phyloP scores from a whole-genome alignment of 2,888 invertebrate genomes.

The Chymomyza fuscimana region DNA sequence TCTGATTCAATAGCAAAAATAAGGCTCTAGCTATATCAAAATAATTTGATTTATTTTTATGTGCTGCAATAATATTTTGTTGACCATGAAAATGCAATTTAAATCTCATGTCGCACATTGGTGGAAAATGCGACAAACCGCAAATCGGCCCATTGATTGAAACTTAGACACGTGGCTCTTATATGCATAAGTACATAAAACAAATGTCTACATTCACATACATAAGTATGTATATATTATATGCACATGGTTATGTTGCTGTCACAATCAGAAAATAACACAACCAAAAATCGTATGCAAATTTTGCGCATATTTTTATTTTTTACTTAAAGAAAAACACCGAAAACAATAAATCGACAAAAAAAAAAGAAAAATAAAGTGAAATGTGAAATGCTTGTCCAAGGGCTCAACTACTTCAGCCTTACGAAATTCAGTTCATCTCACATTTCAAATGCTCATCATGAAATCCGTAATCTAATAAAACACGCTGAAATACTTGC shows the following conservation, averaged over 20 bases:
- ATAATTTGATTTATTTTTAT: too few species aligned
- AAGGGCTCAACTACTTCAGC: background rate
- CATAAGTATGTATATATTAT: background rate
- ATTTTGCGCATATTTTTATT: background rate
- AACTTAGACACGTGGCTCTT: too few species aligned
- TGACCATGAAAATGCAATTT: too few species aligned
- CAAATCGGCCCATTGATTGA: too few species aligned
- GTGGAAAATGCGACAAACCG: too few species aligned
- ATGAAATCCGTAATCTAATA: conserved; percentile 4
- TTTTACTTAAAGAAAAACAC: background rate
- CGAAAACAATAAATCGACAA: too few species aligned
- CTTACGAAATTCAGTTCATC: background rate
- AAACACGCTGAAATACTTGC: background rate
- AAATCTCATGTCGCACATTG: too few species aligned
- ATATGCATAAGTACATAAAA: too few species aligned
- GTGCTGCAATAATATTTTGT: too few species aligned
- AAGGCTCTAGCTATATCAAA: too few species aligned
- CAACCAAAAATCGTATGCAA: background rate
- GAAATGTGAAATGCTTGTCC: background rate
- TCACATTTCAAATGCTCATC: background rate
- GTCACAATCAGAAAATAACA: background rate
- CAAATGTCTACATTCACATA: background rate
- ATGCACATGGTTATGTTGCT: background rate
- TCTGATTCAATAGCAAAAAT: too few species aligned
- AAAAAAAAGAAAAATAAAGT: background rate